Evolutionary conservation across 1,140 invertebrate species (phyloP), one percentile per base, ranked within the genome.

Genomic region (Halictus rubicundus): DNA sequence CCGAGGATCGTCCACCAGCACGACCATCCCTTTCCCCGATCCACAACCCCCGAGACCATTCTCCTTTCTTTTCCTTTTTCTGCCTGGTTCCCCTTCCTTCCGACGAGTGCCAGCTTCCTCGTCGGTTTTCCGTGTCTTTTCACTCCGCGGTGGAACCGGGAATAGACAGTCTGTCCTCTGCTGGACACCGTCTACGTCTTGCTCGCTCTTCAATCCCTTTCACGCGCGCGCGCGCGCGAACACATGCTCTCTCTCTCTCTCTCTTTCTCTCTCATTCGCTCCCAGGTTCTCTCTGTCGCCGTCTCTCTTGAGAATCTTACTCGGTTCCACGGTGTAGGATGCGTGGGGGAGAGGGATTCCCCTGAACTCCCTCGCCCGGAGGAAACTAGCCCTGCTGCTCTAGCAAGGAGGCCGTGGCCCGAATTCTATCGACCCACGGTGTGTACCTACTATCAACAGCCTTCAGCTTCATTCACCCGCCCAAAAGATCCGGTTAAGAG

Each of bases 361-460:
- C 57, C 61, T 68, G 32, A 32, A 63, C 61, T 32, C 14, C 23
- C 14, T 39, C 25, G 19, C 21, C 32, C 39, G 10, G 49, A 25
- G 64, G 52, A 60, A 71, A 68, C 80, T 72, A 85, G 77, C 84
- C 78, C 84, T 61, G 72, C 39, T 39, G 78, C 71, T 61, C 77
- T 61, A 46, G 65, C 73, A 81, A 83, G 69, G 82, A 85, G 85
- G 80, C 86, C 85, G 77, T 87, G 86, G 85, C 86, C 86, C 86
- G 86, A 87, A 87, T 87, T 87, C 83, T 87, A 87, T 87, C 86
- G 86, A 87, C 83, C 85, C 73, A 57, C 68, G 46, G 60, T 72
- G 74, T 69, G 72, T 85, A 82, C 80, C 80, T 68, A 80, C 84
- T 87, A 87, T 87, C 86, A 84, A 87, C 82, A 82, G 78, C 61